Conservation (phyloP, 2,797 vertebrate species). For the Pagetopsis macropterus region DNA sequence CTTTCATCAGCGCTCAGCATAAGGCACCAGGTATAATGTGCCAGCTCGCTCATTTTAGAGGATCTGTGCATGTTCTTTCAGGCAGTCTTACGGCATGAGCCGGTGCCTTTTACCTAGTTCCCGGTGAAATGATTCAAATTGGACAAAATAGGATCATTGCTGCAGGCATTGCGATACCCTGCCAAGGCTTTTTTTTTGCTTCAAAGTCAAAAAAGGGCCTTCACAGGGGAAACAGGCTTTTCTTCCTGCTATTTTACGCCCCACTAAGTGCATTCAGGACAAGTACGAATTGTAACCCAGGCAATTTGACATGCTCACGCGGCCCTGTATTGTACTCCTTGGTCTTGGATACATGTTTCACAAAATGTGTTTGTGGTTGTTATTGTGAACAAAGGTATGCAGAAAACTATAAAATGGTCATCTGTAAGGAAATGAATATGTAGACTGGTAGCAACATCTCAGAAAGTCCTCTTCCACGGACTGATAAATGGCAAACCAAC, state of each 20-base stretch:
- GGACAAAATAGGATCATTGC: conserved; percentile 76
- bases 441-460: conserved; percentile 12
- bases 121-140: conserved; percentile 74
- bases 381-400: neutral
- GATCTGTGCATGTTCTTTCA: conserved; percentile 67
- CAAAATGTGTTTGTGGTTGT: conserved; percentile 2
- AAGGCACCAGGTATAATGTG: conserved; percentile 66
- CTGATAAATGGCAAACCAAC: conserved; percentile 43
- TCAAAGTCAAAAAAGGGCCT: conserved; percentile 72
- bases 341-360: conserved; percentile 21
- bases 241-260: conserved; percentile 72
- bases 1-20: conserved; percentile 73
- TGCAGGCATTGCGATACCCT: conserved; percentile 56
- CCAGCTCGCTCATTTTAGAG: conserved; percentile 57
- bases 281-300: conserved; percentile 63
- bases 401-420: conserved; percentile 13
- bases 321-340: conserved; percentile 34
- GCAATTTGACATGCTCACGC: conserved; percentile 63
- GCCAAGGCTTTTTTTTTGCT: conserved; percentile 70
- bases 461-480: conserved; percentile 25
- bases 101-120: conserved; percentile 62
- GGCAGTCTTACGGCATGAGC: conserved; percentile 48
- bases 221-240: conserved; percentile 76
- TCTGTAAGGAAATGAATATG: conserved; percentile 13
- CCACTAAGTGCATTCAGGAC: conserved; percentile 71